Percentiles rank a stretch among this genome's conserved stretches.
Evolutionary conservation across 92 coral and sea anemone genomes (phyloP).

Genomic region (Hydrozoanthus gracilis): DNA sequence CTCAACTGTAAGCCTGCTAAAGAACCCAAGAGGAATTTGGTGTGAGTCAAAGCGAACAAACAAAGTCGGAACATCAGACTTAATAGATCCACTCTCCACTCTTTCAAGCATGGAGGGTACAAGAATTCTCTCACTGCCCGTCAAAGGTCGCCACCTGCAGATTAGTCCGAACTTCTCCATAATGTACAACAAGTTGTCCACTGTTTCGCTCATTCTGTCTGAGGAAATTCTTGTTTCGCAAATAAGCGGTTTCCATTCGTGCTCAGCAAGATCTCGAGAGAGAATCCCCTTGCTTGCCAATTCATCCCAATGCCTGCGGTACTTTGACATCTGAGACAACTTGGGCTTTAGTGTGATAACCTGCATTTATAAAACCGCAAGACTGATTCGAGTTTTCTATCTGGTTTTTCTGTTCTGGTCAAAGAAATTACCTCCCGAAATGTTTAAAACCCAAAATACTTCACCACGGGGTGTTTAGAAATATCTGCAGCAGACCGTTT

Average conservation of each 20-base stretch:
- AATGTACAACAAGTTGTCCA: slow-evolving; percentile 5
- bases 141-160: slow-evolving; percentile 8
- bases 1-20: slow-evolving; percentile 4
- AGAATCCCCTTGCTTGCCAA: slow-evolving; percentile 7
- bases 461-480: no score
- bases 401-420: background rate
- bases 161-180: slow-evolving; percentile 31
- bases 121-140: background rate
- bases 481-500: no score
- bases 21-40: slow-evolving; percentile 30
- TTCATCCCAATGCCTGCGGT: slow-evolving; percentile 23
- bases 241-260: slow-evolving; percentile 19
- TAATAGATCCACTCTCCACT: background rate
- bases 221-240: background rate
- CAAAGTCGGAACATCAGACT: slow-evolving; percentile 2
- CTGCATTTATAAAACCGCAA: background rate
- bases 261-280: slow-evolving; percentile 22
- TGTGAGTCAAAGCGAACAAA: slow-evolving; percentile 11
- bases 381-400: background rate
- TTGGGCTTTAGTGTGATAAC: slow-evolving; percentile 27
- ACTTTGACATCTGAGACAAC: background rate
- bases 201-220: background rate
- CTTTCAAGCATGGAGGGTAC: slow-evolving; percentile 34
- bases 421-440: no score
- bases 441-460: no score